Base-by-base conservation (phyloP, 2,888 invertebrate genomes). In the Mythimna pallens region DNA sequence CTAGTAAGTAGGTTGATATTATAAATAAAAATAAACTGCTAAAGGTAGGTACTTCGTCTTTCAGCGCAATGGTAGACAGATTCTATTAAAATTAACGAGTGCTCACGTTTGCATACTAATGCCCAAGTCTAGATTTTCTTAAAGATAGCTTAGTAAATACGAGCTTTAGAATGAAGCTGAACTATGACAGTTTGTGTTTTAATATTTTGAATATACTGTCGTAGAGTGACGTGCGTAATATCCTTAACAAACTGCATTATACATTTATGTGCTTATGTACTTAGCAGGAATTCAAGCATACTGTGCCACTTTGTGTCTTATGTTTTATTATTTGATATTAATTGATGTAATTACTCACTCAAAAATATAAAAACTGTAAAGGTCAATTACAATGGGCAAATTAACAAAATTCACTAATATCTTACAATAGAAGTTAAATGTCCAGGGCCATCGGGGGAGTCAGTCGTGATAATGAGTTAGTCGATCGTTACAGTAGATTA, bases 91-190 rank as follows among this genome's bases (percentile, higher is more conserved):
- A 66, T 66, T 36, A 75, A 75, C 58, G 76, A 76, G 61, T 66
- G 62, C 65, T 65, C 50, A 55, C 50, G 70, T 78, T 78, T 68
- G 68, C 73, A 77, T 71, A 78, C 68, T 69, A 73, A 78, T 78
- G 65, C 22, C 22, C 22, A 47, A 57, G 3, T 63, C 62, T 30
- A 65, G 52, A 70, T 65, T 55, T 68, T 64, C 50, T 22, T 52
- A 43, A 17, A 17, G 30, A 55, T 57, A 55, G 54, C 55, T 75
- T n/a, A 40, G 36, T 36, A 57, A 62, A 52, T 57, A 25, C 30
- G 30, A 58, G n/a, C 17, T 66, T 65, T 14, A 14, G n/a, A 54
- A 40, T 58, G 17, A 61, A 34, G 22, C 20, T 72, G 14, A 68
- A 50, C n/a, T 69, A 55, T 70, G 14, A 30, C 14, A 36, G 50